Base-by-base conservation (phyloP, 2,888 invertebrate genomes). In the Cephus sareptanus region DNA sequence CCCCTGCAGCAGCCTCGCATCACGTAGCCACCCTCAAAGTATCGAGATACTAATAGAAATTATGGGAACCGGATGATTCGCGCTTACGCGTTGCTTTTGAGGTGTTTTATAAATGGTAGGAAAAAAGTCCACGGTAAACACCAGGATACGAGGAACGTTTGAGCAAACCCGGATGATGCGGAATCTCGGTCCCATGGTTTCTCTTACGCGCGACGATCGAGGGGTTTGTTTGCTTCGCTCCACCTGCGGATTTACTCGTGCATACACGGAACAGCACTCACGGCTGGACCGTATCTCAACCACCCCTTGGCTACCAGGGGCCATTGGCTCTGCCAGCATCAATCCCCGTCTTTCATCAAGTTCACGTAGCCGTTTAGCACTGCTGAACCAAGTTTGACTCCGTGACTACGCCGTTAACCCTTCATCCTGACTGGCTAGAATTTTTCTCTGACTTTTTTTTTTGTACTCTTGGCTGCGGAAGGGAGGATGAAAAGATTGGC, bases 231-330 rank as follows among this genome's bases (percentile, higher is more conserved):
- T 81, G 77, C 78, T 76, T 78, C 80, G 79, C 79, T 87, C 85
- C 85, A 87, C 87, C 88, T 85, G 85, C 87, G 85, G 86, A 89
- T 89, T 89, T 88, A 84, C 85, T 85, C 86, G 86, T 86, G 87
- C 87, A 86, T 88, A 89, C 89, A 89, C 85, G 89, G 85, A 89
- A 89, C 87, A 89, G 87, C 90, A 89, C 89, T 89, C 87, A 84
- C 79, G 82, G 82, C 81, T 83, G 71, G 34, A 71, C 34, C 34
- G 71, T 34, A 71, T 34, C 71, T 30, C 30, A 23, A 71, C 71
- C 71, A 34, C 34, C 71, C 71, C 71, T 30, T 71, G 15, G 30
- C 34, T 56, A 56, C 23, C 56, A 56, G 56, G 56, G 56, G 56
- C 23, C 56, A 56, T 56, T 56, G 23, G 56, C 56, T 56, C 56